phyloP scores from a whole-genome alignment of 2,888 invertebrate genomes.

The Thymelicus lineola region DNA sequence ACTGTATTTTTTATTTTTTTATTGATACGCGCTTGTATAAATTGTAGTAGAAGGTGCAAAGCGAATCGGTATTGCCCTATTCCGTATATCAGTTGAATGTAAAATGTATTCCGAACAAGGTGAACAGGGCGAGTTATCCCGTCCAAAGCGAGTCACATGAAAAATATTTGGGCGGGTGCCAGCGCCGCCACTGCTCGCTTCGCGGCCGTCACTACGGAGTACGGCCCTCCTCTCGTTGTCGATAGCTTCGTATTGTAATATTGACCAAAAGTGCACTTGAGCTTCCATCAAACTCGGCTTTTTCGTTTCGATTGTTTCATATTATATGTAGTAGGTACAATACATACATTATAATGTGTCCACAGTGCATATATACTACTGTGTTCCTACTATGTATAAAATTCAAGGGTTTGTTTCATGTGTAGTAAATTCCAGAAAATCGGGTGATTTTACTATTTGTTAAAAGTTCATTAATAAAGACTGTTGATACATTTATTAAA shows the following conservation, averaged over 20 bases:
- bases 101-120: conserved; percentile 74
- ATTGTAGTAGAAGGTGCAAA: background rate
- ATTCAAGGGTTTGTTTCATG: no score
- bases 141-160: conserved; percentile 69
- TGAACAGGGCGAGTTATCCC: conserved; percentile 79
- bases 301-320: conserved; percentile 9
- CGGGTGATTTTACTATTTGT: no score
- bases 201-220: conserved; percentile 58
- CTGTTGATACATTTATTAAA: no score
- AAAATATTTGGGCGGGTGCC: conserved; percentile 78
- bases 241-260: conserved; percentile 69
- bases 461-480: no score
- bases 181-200: conserved; percentile 66
- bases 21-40: no score
- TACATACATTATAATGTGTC: no score
- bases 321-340: no score
- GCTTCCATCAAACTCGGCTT: conserved; percentile 23
- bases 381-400: no score
- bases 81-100: conserved; percentile 43
- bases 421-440: no score
- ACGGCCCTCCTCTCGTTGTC: conserved; percentile 59
- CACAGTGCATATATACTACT: no score
- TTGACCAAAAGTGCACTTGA: conserved; percentile 58
- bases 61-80: conserved; percentile 31
- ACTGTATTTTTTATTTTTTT: no score